A percentile compares a stretch with the other conserved stretches of the same genome.
Conservation (phyloP, 2,888 invertebrate genomes). For the Xylophagus ater region DNA sequence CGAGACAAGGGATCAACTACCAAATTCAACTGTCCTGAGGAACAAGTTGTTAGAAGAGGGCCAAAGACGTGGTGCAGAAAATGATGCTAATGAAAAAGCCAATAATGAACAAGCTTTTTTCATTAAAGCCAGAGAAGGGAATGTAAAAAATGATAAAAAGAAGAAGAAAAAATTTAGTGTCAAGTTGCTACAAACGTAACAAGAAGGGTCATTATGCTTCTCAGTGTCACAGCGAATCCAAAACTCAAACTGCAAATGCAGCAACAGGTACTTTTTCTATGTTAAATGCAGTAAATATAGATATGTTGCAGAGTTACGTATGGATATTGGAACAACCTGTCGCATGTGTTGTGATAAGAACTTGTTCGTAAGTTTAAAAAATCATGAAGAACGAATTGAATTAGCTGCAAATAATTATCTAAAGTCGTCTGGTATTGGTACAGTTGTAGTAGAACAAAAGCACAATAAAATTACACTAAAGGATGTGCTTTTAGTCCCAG, state of each 20-base stretch:
- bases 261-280: no score
- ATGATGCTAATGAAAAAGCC: background rate
- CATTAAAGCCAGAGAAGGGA: conserved; percentile 1
- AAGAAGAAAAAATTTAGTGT: background rate
- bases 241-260: background rate
- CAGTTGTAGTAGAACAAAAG: conserved; percentile 2
- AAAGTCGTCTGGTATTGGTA: conserved; percentile 10
- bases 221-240: background rate
- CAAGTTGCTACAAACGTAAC: conserved; percentile 11
- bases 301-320: background rate
- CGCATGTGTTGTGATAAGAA: background rate
- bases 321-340: background rate
- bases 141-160: background rate
- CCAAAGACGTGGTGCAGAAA: no score
- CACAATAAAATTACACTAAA: conserved; percentile 8
- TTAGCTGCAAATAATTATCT: conserved; percentile 14
- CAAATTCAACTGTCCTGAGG: conserved; percentile 7
- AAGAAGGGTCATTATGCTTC: conserved; percentile 9
- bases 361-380: background rate
- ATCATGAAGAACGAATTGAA: background rate
- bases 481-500: conserved; percentile 16
- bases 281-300: background rate
- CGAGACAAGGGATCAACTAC: conserved; percentile 7
- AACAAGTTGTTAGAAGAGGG: conserved; percentile 13
- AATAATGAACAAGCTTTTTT: no score